Percentiles rank a stretch among this genome's conserved stretches.
These are phyloP conservation scores for Aphaenogaster rudis DNA, from an alignment of 1,140 invertebrate species.

Conservation along the genomic window DNA sequence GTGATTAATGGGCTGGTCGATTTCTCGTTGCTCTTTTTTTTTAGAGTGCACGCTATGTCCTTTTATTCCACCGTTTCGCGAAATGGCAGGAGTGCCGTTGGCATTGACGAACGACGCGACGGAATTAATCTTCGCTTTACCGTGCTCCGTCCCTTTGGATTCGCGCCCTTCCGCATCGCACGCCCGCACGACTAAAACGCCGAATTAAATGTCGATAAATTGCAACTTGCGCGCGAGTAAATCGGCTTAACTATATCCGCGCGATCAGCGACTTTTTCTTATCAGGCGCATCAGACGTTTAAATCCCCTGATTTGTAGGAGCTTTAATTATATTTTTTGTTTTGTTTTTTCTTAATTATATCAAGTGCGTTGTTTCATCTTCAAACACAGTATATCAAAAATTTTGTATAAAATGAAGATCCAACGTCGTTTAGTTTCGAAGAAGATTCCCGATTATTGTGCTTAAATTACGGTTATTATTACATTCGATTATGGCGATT, in stretches of 20 bases:
- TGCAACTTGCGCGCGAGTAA: constrained; percentile 23
- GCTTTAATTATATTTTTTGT: neutral
- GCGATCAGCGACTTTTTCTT: neutral
- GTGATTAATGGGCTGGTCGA: constrained; percentile 70
- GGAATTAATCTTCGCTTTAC: constrained; percentile 71
- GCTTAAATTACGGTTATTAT: constrained; percentile 1
- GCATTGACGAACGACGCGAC: constrained; percentile 77
- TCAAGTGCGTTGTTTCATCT: neutral
- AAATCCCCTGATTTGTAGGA: neutral
- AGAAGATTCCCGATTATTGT: neutral
- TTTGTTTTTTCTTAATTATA: neutral
- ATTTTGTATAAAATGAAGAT: neutral
- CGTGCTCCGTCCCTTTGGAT: constrained; percentile 4
- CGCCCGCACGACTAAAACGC: neutral
- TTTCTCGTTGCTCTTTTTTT: constrained; percentile 63
- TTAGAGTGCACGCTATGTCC: constrained; percentile 36
- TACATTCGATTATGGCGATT: constrained; percentile 17
- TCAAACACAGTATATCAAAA: neutral
- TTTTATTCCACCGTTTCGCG: constrained; percentile 61
- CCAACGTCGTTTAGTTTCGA: neutral
- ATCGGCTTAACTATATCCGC: constrained; percentile 18
- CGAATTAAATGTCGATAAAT: constrained; percentile 62
- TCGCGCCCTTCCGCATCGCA: neutral
- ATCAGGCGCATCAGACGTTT: neutral
- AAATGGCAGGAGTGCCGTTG: constrained; percentile 69